Base-by-base conservation (phyloP, 2,113 vertebrate genomes). In the Tachuris rubrigastra region DNA sequence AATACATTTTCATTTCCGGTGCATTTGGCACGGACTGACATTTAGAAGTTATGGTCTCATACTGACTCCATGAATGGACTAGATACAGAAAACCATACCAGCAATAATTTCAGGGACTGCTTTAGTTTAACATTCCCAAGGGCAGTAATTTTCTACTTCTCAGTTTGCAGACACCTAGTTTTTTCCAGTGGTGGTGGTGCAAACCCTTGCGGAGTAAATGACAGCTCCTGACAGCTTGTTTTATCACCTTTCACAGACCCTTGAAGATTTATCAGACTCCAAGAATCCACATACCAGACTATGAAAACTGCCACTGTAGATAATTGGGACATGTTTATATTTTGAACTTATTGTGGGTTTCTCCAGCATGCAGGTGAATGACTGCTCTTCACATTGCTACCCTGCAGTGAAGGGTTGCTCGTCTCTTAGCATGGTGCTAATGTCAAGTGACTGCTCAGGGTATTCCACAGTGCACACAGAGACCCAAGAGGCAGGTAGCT, bases 201-300 rank as follows among this genome's bases (percentile, higher is more conserved):
- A 68, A 75, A 65, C 27, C 23, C 37, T 79, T n/a, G 19, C 20
- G 21, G 20, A 50, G 37, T 25, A 85, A 82, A 65, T 24, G n/a
- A 66, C 63, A 93, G 53, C 31, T 93, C 25, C 49, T 53, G 58
- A 76, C 31, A 79, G 52, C 58, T 90, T 85, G 47, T 87, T 94
- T 87, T 41, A n/a, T 23, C 79, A 84, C 73, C 47, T 93, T 65
- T 63, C 86, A 47, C 31, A 86, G 80, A 71, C 35, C 73, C n/a
- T 47, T 35, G 30, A 88, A 65, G 93, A 86, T 67, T 18, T 88
- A 35, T 80, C 67, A 73, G 50, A 33, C 28, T 63, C 42, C 0
- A 2, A 73, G 49, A 69, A 90, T 55, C 37, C 31, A 19, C 4
- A 10, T 28, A 72, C 30, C 31, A 47, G 27, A 62, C 55, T 68